Conservation (phyloP, 2,888 invertebrate genomes). For the Blastobasis lacticolella region DNA sequence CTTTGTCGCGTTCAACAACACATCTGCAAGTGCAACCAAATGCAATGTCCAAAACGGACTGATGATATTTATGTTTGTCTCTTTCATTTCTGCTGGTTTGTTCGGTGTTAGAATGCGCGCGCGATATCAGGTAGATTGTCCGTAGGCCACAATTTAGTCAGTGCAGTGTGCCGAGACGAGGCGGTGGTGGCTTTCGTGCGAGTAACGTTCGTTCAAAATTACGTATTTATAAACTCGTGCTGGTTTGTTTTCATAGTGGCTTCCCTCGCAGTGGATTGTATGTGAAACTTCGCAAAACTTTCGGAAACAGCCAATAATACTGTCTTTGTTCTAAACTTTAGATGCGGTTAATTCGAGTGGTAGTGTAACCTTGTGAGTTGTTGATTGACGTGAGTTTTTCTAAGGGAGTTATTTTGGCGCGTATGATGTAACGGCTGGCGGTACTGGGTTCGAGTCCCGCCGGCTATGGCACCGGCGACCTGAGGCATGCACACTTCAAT, state of each 20-base stretch:
- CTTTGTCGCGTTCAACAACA: slow-evolving; percentile 31
- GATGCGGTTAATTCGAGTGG: slow-evolving; percentile 27
- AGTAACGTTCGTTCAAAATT: slow-evolving; percentile 30
- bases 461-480: slow-evolving; percentile 35
- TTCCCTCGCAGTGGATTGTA: slow-evolving; percentile 14
- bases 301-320: no score
- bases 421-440: slow-evolving; percentile 61
- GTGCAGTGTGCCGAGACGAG: slow-evolving; percentile 38
- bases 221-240: slow-evolving; percentile 68
- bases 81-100: slow-evolving; percentile 23
- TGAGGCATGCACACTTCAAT: slow-evolving; percentile 65
- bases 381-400: slow-evolving; percentile 58
- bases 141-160: slow-evolving; percentile 23
- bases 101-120: slow-evolving; percentile 30
- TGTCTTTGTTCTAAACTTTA: slow-evolving; percentile 19
- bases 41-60: slow-evolving; percentile 31
- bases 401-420: slow-evolving; percentile 57
- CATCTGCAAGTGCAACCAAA: slow-evolving; percentile 40
- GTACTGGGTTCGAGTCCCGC: slow-evolving; percentile 56
- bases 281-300: not conserved
- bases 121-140: slow-evolving; percentile 39
- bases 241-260: slow-evolving; percentile 50
- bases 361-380: slow-evolving; percentile 63
- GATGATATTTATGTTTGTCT: slow-evolving; percentile 27
- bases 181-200: slow-evolving; percentile 27